Evolutionary conservation across 2,113 vertebrate species (phyloP).

Genomic region (Danio rerio): GRCz12tu NC_133198.1:41820001-41820500

Average conservation of each 20-base stretch:
- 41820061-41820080: conserved; percentile 75
- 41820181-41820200: conserved; percentile 71
- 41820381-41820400: too few species aligned
- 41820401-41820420: too few species aligned
- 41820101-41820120: conserved; percentile 71
- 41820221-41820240: conserved; percentile 77
- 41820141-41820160: conserved; percentile 81
- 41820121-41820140: conserved; percentile 71
- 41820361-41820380: not conserved
- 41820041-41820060: conserved; percentile 77
- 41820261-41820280: conserved; percentile 71
- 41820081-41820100: conserved; percentile 72
- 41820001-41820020: conserved; percentile 77
- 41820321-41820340: not conserved
- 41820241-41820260: conserved; percentile 74
- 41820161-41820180: conserved; percentile 78
- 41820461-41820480: too few species aligned
- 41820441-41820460: too few species aligned
- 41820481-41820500: too few species aligned
- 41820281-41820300: conserved; percentile 75
- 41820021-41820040: conserved; percentile 71
- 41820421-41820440: too few species aligned
- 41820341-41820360: not conserved
- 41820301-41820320: conserved; percentile 58
- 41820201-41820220: conserved; percentile 71